Evolutionary conservation across 2,888 invertebrate genomes (phyloP).

Genomic region (Merodon equestris): DNA sequence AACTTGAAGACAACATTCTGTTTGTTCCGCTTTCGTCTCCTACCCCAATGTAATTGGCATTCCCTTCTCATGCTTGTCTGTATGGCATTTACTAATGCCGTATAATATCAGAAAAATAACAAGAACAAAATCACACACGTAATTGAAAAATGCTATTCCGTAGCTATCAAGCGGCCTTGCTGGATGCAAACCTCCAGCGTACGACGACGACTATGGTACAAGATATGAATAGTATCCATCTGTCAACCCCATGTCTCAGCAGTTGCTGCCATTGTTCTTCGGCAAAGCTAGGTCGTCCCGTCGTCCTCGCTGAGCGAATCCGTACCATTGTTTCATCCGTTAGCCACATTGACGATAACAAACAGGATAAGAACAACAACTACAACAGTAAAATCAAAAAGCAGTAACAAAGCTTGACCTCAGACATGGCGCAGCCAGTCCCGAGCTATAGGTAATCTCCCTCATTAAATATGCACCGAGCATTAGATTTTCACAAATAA

Average conservation of each 20-base stretch:
- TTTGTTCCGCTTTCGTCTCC: constrained; percentile 21
- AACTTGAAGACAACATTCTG: constrained; percentile 42
- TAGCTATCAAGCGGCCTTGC: constrained; percentile 58
- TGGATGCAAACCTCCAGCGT: constrained; percentile 43
- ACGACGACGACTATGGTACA: too few species aligned
- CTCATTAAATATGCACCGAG: constrained; percentile 63
- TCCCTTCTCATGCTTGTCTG: constrained; percentile 22
- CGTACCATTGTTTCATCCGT: too few species aligned
- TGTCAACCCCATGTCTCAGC: constrained; percentile 64
- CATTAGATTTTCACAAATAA: constrained; percentile 64
- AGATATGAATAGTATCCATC: constrained; percentile 46
- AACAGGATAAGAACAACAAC: constrained; percentile 29
- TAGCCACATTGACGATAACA: constrained; percentile 2
- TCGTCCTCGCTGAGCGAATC: background rate
- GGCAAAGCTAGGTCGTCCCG: constrained; percentile 14
- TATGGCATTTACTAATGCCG: constrained; percentile 42
- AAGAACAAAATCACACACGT: constrained; percentile 41
- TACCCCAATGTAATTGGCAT: constrained; percentile 5
- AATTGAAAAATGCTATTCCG: constrained; percentile 58
- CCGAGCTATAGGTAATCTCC: constrained; percentile 53
- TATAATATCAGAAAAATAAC: background rate
- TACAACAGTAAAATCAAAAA: constrained; percentile 32
- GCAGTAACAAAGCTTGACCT: constrained; percentile 63
- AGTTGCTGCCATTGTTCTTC: constrained; percentile 50
- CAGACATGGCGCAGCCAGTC: constrained; percentile 53